These are phyloP conservation scores for Eunapius fragilis DNA, from an alignment of 37 sponge, comb jelly and placozoan genomes.

Conservation along the genomic window DNA sequence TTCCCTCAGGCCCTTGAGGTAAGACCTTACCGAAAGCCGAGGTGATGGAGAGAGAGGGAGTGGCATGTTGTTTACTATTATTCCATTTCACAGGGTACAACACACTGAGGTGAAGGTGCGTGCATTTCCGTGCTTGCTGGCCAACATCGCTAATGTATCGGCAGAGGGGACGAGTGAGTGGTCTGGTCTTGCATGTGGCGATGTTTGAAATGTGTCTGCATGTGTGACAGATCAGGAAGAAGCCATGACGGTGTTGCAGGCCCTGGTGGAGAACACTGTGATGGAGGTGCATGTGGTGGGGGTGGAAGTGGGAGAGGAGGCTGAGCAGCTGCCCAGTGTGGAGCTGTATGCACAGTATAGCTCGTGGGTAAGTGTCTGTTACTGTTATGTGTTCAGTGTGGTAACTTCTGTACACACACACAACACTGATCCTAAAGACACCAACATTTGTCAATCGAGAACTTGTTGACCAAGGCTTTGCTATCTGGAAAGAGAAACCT, in stretches of 20 bases:
- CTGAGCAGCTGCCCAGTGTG: constrained; percentile 14
- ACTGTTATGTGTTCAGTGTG: too few species aligned
- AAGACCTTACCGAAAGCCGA: not conserved
- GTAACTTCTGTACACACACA: not conserved
- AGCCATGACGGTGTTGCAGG: constrained; percentile 46
- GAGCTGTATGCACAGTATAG: constrained; percentile 56
- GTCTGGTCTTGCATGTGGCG: constrained; percentile 5
- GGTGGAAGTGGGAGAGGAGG: not conserved
- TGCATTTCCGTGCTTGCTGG: constrained; percentile 46
- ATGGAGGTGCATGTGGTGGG: constrained; percentile 48
- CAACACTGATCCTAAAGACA: too few species aligned
- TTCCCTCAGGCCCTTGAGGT: constrained; percentile 53
- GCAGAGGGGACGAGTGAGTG: constrained; percentile 31
- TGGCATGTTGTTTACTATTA: not conserved
- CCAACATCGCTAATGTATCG: constrained; percentile 13
- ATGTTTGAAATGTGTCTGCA: constrained; percentile 34
- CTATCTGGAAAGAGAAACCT: constrained; percentile 40
- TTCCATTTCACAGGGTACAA: constrained; percentile 28
- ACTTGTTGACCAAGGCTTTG: constrained; percentile 55
- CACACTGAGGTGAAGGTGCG: constrained; percentile 25
- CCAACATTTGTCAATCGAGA: constrained; percentile 63
- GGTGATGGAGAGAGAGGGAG: too few species aligned
- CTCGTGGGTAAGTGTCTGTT: constrained; percentile 27
- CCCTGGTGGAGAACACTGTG: constrained; percentile 55
- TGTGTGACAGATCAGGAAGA: constrained; percentile 20